phyloP scores from a whole-genome alignment of 92 coral and sea anemone species.

The Porites divaricata region DNA sequence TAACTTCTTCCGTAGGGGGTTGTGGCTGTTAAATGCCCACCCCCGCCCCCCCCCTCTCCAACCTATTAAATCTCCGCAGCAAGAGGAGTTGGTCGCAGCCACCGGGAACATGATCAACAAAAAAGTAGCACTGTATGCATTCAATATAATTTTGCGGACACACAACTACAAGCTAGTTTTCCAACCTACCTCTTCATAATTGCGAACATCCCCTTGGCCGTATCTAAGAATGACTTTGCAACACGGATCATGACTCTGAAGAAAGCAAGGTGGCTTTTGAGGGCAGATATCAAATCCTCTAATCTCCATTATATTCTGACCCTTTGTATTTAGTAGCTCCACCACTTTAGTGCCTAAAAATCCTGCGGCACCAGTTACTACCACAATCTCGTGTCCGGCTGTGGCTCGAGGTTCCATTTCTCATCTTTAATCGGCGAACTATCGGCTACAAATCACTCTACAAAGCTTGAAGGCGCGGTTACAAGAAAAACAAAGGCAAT shows the following conservation, averaged over 20 bases:
- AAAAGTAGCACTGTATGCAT: neutral
- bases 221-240: slow-evolving; percentile 7
- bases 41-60: too few relatives aligned
- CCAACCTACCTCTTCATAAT: slow-evolving; percentile 27
- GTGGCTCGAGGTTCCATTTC: neutral
- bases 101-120: too few relatives aligned
- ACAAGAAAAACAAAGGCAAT: neutral
- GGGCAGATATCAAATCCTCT: slow-evolving; percentile 36
- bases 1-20: too few relatives aligned
- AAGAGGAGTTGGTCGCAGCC: too few relatives aligned
- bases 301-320: slow-evolving; percentile 30
- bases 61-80: too few relatives aligned
- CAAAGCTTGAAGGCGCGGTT: slow-evolving; percentile 13
- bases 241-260: neutral
- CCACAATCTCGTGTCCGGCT: slow-evolving; percentile 1
- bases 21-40: too few relatives aligned
- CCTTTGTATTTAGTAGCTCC: slow-evolving; percentile 12
- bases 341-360: slow-evolving; percentile 33
- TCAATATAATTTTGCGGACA: neutral
- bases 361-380: slow-evolving; percentile 51
- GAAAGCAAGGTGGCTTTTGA: slow-evolving; percentile 24
- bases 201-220: slow-evolving; percentile 33
- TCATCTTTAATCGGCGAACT: neutral
- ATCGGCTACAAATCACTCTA: too few relatives aligned
- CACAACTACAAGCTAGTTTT: too few relatives aligned